phyloP scores from a whole-genome alignment of 2,888 invertebrate genomes.

The Plutella xylostella region DNA sequence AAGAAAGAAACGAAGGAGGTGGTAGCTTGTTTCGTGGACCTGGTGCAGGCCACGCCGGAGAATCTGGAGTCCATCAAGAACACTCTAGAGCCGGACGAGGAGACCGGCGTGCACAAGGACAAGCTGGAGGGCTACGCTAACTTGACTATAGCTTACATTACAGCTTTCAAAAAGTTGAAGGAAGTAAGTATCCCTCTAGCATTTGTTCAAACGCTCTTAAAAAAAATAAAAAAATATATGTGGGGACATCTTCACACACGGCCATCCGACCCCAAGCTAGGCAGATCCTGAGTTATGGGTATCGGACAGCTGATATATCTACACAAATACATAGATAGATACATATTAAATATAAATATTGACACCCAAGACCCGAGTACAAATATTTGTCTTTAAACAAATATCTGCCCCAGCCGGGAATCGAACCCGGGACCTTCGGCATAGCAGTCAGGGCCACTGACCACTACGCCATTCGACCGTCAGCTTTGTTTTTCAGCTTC shows the following conservation, averaged over 20 bases:
- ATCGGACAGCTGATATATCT: no score
- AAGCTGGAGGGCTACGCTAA: slow-evolving; percentile 85
- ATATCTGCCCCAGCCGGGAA: no score
- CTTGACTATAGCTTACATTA: slow-evolving; percentile 82
- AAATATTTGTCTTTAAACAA: no score
- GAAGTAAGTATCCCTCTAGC: slow-evolving; percentile 59
- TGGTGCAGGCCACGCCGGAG: slow-evolving; percentile 91
- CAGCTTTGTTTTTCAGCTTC: no score
- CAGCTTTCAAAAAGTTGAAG: slow-evolving; percentile 86
- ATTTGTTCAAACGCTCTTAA: neutral
- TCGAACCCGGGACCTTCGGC: no score
- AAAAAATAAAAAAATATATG: neutral
- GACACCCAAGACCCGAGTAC: no score
- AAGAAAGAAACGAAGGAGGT: slow-evolving; percentile 79
- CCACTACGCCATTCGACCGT: no score
- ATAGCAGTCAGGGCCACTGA: no score
- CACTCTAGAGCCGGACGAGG: slow-evolving; percentile 65
- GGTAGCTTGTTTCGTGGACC: slow-evolving; percentile 85
- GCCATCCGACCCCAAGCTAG: neutral
- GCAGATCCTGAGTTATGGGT: no score
- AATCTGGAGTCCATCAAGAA: slow-evolving; percentile 81
- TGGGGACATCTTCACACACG: neutral
- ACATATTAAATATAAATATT: no score
- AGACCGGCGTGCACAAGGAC: slow-evolving; percentile 56
- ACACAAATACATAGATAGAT: no score